These are phyloP conservation scores for Ammospiza nelsoni DNA, from an alignment of 2,113 vertebrate genomes.

Conservation along the genomic window DNA sequence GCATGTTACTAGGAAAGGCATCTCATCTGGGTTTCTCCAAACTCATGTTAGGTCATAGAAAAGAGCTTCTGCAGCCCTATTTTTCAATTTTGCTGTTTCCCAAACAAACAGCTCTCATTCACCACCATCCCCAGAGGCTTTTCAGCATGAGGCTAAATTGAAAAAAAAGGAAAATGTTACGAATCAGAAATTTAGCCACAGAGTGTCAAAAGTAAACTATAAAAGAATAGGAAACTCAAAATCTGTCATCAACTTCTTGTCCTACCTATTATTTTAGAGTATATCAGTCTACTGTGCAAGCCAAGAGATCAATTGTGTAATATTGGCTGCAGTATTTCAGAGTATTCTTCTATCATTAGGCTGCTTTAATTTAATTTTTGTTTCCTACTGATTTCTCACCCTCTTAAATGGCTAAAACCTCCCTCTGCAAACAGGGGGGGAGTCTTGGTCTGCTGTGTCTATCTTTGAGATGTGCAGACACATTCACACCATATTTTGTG, in stretches of 20 bases:
- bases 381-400: not conserved
- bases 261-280: not conserved
- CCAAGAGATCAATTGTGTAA: not conserved
- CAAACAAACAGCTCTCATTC: not conserved
- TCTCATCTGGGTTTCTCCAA: not conserved
- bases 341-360: not conserved
- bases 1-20: not conserved
- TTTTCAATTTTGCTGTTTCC: not conserved
- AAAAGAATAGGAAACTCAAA: not conserved
- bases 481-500: not conserved
- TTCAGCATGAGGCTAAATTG: not conserved
- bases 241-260: not conserved
- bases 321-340: not conserved
- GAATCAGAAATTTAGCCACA: not conserved
- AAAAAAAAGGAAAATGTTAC: not conserved
- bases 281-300: not conserved
- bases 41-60: not conserved
- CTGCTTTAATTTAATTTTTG: not conserved
- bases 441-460: not conserved
- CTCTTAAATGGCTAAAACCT: not conserved
- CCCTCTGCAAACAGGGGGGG: not conserved
- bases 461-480: not conserved
- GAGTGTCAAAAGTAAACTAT: not conserved
- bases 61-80: not conserved
- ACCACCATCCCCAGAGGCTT: not conserved